These are phyloP conservation scores for Zeugodacus cucurbitae DNA, from an alignment of 1,140 invertebrate genomes.

Conservation along the genomic window DNA sequence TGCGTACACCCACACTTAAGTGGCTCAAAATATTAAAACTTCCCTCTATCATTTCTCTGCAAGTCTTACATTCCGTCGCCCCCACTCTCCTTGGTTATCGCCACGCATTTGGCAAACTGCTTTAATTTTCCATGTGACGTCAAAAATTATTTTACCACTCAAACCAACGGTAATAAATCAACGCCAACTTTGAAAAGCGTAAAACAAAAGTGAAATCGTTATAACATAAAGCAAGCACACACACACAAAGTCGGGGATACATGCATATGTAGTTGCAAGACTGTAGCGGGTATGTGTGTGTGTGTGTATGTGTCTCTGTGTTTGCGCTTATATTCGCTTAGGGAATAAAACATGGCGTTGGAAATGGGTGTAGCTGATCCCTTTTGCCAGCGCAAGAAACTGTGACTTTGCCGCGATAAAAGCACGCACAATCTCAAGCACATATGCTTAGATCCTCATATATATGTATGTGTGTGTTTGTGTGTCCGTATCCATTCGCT, in stretches of 20 bases:
- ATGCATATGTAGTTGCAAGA: not conserved
- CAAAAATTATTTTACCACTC: constrained; percentile 30
- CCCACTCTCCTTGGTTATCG: no score
- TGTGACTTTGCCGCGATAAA: not conserved
- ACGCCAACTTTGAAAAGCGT: constrained; percentile 18
- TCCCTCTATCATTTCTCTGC: not conserved
- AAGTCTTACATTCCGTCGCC: not conserved
- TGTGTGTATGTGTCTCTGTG: not conserved
- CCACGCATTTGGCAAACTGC: not conserved
- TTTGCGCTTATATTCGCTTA: not conserved
- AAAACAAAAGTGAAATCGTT: constrained; percentile 30
- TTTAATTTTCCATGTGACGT: constrained; percentile 33
- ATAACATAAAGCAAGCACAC: not conserved
- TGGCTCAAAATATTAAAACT: constrained; percentile 11
- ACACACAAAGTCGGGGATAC: not conserved
- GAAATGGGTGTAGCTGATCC: not conserved
- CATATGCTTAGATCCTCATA: not conserved
- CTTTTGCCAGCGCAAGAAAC: not conserved
- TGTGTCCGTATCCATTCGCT: not conserved
- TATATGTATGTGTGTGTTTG: not conserved
- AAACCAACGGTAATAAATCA: constrained; percentile 30
- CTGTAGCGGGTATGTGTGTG: not conserved
- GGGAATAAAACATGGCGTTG: not conserved
- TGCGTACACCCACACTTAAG: not conserved
- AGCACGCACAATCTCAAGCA: not conserved